Evolutionary conservation across 2,888 invertebrate genomes (phyloP).

Genomic region (Drosophila percnosoma): DNA sequence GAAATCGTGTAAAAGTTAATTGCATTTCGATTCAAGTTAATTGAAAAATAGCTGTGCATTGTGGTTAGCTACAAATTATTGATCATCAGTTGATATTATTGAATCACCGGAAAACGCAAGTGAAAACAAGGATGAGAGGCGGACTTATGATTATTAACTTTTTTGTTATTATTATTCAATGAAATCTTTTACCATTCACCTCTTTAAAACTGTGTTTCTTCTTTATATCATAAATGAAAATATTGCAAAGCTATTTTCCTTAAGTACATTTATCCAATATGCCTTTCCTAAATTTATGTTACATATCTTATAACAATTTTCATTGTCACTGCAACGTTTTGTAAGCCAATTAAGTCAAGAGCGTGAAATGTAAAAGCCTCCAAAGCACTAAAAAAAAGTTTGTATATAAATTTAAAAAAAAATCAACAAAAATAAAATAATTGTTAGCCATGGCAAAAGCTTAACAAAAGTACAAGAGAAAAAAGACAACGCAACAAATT

Average conservation of each 20-base stretch:
- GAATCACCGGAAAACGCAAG: conserved; percentile 64
- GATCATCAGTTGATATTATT: conserved; percentile 49
- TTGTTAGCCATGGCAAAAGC: conserved; percentile 47
- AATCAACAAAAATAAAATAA: conserved; percentile 37
- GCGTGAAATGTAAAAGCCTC: conserved; percentile 70
- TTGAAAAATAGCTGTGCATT: conserved; percentile 50
- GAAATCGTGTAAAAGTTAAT: conserved; percentile 76
- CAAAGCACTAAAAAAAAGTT: conserved; percentile 17
- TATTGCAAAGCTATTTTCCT: not conserved
- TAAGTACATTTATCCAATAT: not conserved
- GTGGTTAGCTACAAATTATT: conserved; percentile 35
- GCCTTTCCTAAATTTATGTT: not conserved
- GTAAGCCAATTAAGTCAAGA: conserved; percentile 78
- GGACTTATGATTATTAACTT: not conserved
- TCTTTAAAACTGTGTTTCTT: not conserved
- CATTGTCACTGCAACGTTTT: conserved; percentile 69
- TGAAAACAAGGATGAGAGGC: conserved; percentile 30
- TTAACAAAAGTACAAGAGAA: conserved; percentile 42
- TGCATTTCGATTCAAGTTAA: conserved; percentile 64
- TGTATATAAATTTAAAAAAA: conserved; percentile 26
- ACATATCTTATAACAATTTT: conserved; percentile 44
- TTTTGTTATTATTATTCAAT: not conserved
- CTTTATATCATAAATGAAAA: not conserved
- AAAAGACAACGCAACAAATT: conserved; percentile 67
- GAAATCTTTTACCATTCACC: not conserved